Evolutionary conservation across 30 jellyfish, hydroid and myxozoan genomes (phyloP).

Genomic region (Catostylus mosaicus): DNA sequence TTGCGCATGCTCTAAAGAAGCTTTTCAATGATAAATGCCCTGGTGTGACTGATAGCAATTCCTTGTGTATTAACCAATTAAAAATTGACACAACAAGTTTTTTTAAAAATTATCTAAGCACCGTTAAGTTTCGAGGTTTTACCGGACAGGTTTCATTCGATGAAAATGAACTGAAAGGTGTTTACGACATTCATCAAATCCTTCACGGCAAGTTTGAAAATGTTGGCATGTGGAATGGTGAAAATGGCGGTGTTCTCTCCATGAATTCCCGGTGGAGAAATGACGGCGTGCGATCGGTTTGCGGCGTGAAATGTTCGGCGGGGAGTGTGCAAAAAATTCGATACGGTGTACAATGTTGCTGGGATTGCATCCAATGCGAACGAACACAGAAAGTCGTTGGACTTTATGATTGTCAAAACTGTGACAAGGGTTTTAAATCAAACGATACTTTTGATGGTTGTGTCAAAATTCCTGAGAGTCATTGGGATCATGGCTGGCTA

Average conservation of each 20-base stretch:
- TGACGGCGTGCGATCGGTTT: conserved; percentile 29
- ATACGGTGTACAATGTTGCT: conserved; percentile 65
- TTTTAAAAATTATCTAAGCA: conserved; percentile 53
- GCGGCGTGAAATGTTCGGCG: conserved; percentile 67
- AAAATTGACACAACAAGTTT: conserved; percentile 36
- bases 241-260: conserved; percentile 48
- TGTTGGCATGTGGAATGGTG: conserved; percentile 80
- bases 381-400: conserved; percentile 58
- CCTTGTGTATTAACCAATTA: conserved; percentile 19
- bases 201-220: conserved; percentile 34
- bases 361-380: conserved; percentile 79
- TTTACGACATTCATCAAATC: conserved; percentile 60
- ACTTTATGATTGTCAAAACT: conserved; percentile 43
- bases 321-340: conserved; percentile 38
- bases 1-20: conserved; percentile 78
- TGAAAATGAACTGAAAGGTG: conserved; percentile 52
- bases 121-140: conserved; percentile 60
- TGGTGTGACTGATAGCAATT: conserved; percentile 9
- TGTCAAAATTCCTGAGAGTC: conserved; percentile 44
- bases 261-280: conserved; percentile 33
- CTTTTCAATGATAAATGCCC: conserved; percentile 41
- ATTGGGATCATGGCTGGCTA: conserved; percentile 74
- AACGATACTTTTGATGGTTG: conserved; percentile 52
- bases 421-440: conserved; percentile 45
- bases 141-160: conserved; percentile 75